A percentile compares a stretch with the other conserved stretches of the same genome.
Evolutionary conservation across 1,140 invertebrate species (phyloP).

Genomic region (Lepidurus apus): DNA sequence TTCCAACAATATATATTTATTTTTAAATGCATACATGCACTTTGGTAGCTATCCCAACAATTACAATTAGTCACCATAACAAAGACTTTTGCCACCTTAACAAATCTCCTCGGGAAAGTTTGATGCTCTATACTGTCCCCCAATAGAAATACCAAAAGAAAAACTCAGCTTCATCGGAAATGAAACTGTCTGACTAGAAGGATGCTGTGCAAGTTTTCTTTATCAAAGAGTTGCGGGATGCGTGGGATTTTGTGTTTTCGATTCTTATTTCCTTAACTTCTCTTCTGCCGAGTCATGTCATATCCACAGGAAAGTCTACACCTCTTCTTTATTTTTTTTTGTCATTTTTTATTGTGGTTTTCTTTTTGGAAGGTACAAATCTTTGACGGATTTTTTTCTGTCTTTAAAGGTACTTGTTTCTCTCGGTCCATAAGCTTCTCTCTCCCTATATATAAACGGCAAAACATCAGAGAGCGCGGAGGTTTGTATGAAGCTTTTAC

Average conservation of each 20-base stretch:
- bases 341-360: neutral
- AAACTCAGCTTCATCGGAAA: neutral
- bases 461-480: neutral
- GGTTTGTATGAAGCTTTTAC: slow-evolving; percentile 16
- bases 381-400: neutral
- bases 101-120: too few relatives aligned
- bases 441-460: neutral
- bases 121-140: too few relatives aligned
- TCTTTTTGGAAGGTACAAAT: neutral
- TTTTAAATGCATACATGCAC: too few relatives aligned
- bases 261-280: neutral
- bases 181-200: neutral
- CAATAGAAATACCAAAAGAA: neutral
- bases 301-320: neutral
- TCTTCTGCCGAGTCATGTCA: slow-evolving; percentile 1
- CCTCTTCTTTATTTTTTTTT: neutral
- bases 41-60: neutral
- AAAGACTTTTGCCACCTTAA: too few relatives aligned
- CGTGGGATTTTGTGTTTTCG: neutral
- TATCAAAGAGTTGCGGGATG: neutral
- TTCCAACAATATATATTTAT: too few relatives aligned
- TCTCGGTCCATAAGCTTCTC: neutral
- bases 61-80: neutral
- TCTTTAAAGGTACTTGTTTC: neutral
- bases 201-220: neutral